Evolutionary conservation across 2,888 invertebrate species (phyloP), one percentile per base, ranked within the genome.

Genomic region (Aplocera efformata): DNA sequence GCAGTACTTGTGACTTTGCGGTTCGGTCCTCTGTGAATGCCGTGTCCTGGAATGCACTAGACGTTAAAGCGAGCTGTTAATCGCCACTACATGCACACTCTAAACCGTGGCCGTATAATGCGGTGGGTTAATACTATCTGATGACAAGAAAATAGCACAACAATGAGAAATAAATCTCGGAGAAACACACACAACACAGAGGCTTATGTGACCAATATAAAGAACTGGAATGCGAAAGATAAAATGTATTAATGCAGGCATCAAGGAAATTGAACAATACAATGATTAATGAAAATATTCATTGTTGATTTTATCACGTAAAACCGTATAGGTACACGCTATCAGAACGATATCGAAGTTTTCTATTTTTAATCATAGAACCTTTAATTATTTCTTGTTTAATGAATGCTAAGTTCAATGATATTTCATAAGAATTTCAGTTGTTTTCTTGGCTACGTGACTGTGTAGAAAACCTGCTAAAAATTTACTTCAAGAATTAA

Each of bases 1-100:
- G 93, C 90, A 95, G 94, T 90, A 92, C 93, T 91, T 93, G 92
- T 88, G 91, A 91, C 89, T 91, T 92, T 90, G 90, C 86, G 77
- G 91, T 86, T 79, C 82, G 85, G 86, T 90, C 90, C 86, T 81
- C 90, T 86, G 91, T 90, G 90, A 91, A 92, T 86, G 91, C 91
- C 86, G 91, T 86, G 84, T 92, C 93, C 93, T 93, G 91, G 64
- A 90, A 92, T 85, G 89, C 90, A 89, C 84, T 88, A 84, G 72
- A 82, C 59, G 72, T 86, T 85, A 85, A 81, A 84, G 82, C 84
- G 64, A 68, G 66, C 64, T 67, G 85, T 86, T 86, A 86, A 72
- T 83, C 49, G 83, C 82, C 69, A 72, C 83, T 83, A 88, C 80
- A 79, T 79, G 84, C 80, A 73, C 78, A 68, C 67, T 57, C 71